Conservation (phyloP, 2,797 vertebrate genomes). For the Leontopithecus rosalia region DNA sequence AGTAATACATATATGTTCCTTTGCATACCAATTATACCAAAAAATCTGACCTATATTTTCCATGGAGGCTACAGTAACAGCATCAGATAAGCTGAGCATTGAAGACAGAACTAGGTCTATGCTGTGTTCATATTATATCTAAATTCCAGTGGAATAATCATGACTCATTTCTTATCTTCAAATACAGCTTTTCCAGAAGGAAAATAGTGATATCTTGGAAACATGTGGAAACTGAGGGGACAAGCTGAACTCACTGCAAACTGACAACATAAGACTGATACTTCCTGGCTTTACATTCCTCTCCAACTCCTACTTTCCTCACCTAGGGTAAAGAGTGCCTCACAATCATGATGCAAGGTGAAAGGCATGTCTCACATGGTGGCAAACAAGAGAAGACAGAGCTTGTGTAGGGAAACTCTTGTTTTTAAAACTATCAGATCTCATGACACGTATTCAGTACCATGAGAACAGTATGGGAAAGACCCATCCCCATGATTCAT, state of each 20-base stretch:
- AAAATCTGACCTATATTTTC: not conserved
- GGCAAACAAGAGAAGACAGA: not conserved
- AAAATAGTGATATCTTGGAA: not conserved
- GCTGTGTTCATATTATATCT: not conserved
- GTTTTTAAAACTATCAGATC: not conserved
- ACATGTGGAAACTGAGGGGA: not conserved
- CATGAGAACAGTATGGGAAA: not conserved
- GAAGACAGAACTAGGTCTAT: not conserved
- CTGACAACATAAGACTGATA: not conserved
- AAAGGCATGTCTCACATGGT: not conserved
- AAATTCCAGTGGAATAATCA: not conserved
- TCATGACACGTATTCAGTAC: not conserved
- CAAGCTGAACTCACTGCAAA: rapidly evolving
- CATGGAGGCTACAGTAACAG: no score
- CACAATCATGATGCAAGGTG: not conserved
- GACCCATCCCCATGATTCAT: not conserved
- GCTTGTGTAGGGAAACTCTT: not conserved
- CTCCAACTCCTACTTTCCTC: not conserved
- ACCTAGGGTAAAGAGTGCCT: not conserved
- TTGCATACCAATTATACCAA: not conserved
- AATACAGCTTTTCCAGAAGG: not conserved
- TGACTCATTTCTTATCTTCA: not conserved
- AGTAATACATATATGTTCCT: not conserved
- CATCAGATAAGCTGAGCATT: not conserved
- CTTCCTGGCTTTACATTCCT: not conserved